Evolutionary conservation across 1,140 invertebrate species (phyloP), one percentile per base, ranked within the genome.

Genomic region (Lordiphosa collinella): DNA sequence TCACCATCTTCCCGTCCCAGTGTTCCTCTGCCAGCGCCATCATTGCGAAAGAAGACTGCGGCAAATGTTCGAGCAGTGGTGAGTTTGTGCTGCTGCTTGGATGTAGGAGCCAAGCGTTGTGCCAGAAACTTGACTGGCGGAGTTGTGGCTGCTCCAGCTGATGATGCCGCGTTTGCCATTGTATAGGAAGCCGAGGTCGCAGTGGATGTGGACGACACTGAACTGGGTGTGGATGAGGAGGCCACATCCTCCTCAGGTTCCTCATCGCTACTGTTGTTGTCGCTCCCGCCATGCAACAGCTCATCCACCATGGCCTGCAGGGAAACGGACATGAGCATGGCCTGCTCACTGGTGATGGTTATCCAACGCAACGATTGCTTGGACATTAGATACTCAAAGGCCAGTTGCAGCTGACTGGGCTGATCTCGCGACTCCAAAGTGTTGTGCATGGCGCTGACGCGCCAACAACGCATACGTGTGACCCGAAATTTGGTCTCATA

Each of bases 231-330:
- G 1, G 71, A 78, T 40, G 57, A 60, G 10, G 47, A 59, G 2
- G 25, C 25, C 25, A 29, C 25, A 1, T 25, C 40, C 2, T 46
- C 56, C 22, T 84, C 73, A 7, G 56, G 69, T 16, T 85, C 79
- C 10, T 85, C 74, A 13, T 85, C 73, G 85, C 89, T 75, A 29
- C 35, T 51, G 0, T 35, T 16, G 12, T 46, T 40, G 2, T 6
- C 12, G 10, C 48, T 40, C 1, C 46, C 40, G 11, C 31, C 59
- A 66, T 95, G 91, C 68, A 99, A 91, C 62, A 99, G 90, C 89
- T 99, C 97, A 89, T 98, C 96, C 0, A 99, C 97, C 93, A 99
- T 97, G 2, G 94, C 93, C 91, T 99, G 97, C 44, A 99, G 91
- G 89, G 96, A 98, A 46, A 97, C 94, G 41, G 97, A 98, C 92